phyloP scores from a whole-genome alignment of 2,113 vertebrate genomes.

The Ceuthmochares aereus region DNA sequence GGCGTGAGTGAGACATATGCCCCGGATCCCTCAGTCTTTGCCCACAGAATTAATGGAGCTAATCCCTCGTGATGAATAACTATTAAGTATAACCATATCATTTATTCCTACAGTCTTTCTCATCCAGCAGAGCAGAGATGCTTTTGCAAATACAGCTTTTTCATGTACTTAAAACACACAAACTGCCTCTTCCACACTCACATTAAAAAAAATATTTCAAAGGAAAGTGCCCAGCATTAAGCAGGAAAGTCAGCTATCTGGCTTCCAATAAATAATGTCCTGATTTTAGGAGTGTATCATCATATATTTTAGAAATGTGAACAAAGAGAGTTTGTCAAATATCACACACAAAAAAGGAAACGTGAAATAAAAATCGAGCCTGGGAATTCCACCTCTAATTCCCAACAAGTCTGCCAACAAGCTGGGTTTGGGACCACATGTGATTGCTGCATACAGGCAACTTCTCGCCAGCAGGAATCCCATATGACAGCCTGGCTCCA shows the following conservation, averaged over 20 bases:
- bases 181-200: background rate
- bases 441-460: background rate
- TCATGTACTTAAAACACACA: background rate
- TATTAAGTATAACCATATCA: background rate
- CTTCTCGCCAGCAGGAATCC: background rate
- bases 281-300: background rate
- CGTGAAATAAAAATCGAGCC: background rate
- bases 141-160: background rate
- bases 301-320: background rate
- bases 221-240: background rate
- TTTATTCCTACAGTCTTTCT: background rate
- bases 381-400: background rate
- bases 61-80: background rate
- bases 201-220: background rate
- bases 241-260: background rate
- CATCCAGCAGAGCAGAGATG: background rate
- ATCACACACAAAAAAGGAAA: background rate
- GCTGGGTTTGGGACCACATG: background rate
- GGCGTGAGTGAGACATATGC: background rate
- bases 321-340: background rate
- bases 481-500: fast-evolving
- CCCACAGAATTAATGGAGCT: background rate
- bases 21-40: background rate
- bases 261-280: background rate
- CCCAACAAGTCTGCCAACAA: background rate